Conservation (phyloP, 2,113 vertebrate species). For the Heterotilapia buettikoferi region DNA sequence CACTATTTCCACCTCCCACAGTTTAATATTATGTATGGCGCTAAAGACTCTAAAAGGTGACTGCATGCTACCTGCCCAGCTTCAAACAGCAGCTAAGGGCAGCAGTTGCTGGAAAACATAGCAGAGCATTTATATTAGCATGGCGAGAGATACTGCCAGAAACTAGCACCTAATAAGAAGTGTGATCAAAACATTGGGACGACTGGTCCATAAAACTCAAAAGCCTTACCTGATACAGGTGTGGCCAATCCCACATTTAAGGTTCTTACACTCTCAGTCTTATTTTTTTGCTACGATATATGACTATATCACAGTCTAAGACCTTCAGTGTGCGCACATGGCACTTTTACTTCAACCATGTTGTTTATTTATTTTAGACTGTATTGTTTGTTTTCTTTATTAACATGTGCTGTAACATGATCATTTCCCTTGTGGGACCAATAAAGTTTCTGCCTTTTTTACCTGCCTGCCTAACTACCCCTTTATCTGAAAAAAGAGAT, state of each 20-base stretch:
- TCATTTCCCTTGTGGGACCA: neutral
- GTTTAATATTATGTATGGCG: neutral
- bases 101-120: neutral
- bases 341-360: neutral
- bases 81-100: neutral
- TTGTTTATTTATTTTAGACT: neutral
- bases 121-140: neutral
- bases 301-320: neutral
- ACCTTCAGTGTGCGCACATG: neutral
- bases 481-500: neutral
- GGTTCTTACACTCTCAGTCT: neutral
- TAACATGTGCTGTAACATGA: neutral
- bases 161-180: rapidly evolving
- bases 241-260: neutral
- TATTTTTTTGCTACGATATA: rapidly evolving
- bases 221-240: neutral
- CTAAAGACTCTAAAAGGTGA: neutral
- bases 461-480: neutral
- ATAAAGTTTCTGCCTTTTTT: neutral
- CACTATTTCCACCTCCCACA: neutral
- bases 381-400: neutral
- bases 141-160: neutral
- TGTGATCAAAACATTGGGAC: neutral
- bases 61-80: neutral
- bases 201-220: neutral